These are phyloP conservation scores for Drosophila saltans DNA, from an alignment of 1,140 invertebrate species.

Conservation along the genomic window DNA sequence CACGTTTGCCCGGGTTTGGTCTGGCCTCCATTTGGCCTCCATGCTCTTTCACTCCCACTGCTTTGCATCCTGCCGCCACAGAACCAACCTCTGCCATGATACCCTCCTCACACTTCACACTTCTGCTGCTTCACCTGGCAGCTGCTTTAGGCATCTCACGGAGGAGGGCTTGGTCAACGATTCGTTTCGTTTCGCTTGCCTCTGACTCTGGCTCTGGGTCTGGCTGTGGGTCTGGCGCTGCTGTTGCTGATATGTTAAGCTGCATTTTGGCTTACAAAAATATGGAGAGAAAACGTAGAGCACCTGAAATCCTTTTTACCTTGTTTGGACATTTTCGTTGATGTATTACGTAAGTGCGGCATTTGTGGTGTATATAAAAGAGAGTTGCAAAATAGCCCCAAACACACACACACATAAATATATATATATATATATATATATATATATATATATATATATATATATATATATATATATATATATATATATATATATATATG, in stretches of 20 bases:
- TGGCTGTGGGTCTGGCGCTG: constrained; percentile 5
- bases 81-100: neutral
- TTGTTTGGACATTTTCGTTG: constrained; percentile 77
- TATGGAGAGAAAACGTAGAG: constrained; percentile 56
- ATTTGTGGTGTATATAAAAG: constrained; percentile 68
- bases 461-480: constrained; percentile 25
- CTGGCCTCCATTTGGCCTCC: constrained; percentile 7
- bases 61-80: neutral
- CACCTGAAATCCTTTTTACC: constrained; percentile 72
- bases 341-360: constrained; percentile 79
- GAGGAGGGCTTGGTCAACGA: constrained; percentile 64
- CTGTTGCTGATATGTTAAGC: constrained; percentile 76
- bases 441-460: constrained; percentile 25
- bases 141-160: constrained; percentile 54
- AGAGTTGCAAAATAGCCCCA: constrained; percentile 58
- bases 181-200: constrained; percentile 48
- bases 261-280: constrained; percentile 81
- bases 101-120: neutral
- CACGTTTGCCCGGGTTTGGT: constrained; percentile 24
- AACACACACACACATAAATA: constrained; percentile 36
- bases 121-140: constrained; percentile 35
- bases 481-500: constrained; percentile 20
- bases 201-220: constrained; percentile 1
- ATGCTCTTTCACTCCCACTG: neutral
- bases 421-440: constrained; percentile 18